phyloP scores from a whole-genome alignment of 2,113 vertebrate species.

The Epinephelus cyanopodus region DNA sequence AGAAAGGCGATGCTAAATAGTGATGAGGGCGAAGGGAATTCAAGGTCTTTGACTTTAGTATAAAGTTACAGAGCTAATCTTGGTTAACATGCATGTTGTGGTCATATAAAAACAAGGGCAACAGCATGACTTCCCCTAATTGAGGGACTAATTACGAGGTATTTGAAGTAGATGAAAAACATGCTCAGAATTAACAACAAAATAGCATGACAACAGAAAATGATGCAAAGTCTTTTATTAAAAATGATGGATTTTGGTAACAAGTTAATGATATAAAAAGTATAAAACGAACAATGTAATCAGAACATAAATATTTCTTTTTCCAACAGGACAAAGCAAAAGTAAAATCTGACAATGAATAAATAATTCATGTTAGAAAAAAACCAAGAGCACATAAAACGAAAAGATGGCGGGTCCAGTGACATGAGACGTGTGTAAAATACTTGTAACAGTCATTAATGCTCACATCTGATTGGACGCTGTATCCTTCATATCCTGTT shows the following conservation, averaged over 20 bases:
- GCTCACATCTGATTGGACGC: conserved; percentile 68
- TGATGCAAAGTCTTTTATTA: conserved; percentile 71
- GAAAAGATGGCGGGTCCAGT: conserved; percentile 32
- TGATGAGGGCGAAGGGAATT: conserved; percentile 60
- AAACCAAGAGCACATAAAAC: conserved; percentile 28
- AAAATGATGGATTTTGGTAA: conserved; percentile 36
- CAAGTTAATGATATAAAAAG: conserved; percentile 11
- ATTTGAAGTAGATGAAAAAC: conserved; percentile 60
- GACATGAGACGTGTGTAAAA: conserved; percentile 25
- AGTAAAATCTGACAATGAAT: conserved; percentile 48
- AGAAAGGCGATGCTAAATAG: conserved; percentile 45
- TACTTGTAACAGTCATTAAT: conserved; percentile 41
- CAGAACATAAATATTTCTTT: background rate
- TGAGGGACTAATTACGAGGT: conserved; percentile 56
- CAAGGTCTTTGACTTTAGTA: conserved; percentile 67
- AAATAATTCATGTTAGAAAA: conserved; percentile 49
- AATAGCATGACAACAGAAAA: conserved; percentile 51
- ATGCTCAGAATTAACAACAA: conserved; percentile 36
- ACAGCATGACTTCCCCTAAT: conserved; percentile 41
- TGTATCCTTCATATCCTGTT: conserved; percentile 38
- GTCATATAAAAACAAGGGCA: conserved; percentile 59
- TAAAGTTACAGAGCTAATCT: conserved; percentile 63
- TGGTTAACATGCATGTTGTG: conserved; percentile 60
- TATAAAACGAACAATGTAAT: conserved; percentile 11
- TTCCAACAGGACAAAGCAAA: conserved; percentile 6